Base-by-base conservation (phyloP, 2,113 vertebrate genomes). In the Prinia subflava region DNA sequence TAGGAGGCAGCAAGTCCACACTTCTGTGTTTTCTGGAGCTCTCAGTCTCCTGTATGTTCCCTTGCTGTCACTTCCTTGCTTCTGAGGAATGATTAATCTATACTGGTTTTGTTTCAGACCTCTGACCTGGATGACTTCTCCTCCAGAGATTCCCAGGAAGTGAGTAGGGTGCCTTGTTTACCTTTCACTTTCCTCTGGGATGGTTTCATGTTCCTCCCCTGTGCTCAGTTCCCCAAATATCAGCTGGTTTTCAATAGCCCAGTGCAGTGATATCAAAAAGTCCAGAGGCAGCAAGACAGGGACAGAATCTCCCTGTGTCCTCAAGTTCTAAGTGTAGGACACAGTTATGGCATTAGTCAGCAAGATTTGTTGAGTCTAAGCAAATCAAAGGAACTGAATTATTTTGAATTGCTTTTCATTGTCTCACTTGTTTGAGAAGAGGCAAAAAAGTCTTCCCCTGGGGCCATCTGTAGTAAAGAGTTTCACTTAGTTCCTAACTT, bases 41-140 rank as follows among this genome's bases (percentile, higher is more conserved):
- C 39, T 69, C 37, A 44, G 52, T 63, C 59, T 68, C 18, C 53
- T 46, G 2, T 20, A 1, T 57, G 9, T 20, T 13, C 55, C 41
- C 15, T 41, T 44, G 11, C 17, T 86, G 31, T 18, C 6, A 49
- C 42, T 70, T 73, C 33, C 33, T 75, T 60, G 22, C 46, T 79
- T 31, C 9, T 27, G 28, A 42, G 28, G 8, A 49, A 53, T 70
- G 44, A 77, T 78, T 77, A 30, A 94, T 50, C 3, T 4, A 7
- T 11, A 6, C 37, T 60, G 70, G n/a, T 50, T 90, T 89, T 95
- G 23, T 97, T 82, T 39, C 96, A 98, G 98, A 97, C 97, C 41
- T 98, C 98, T 9, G 98, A 98, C 89, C 77, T 97, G 62, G 98
- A 98, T 4, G 98, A 98, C 31, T 59, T 81, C 49, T 98, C 97